Base-by-base conservation (phyloP, 1,140 invertebrate species). In the Cotesia glomerata region DNA sequence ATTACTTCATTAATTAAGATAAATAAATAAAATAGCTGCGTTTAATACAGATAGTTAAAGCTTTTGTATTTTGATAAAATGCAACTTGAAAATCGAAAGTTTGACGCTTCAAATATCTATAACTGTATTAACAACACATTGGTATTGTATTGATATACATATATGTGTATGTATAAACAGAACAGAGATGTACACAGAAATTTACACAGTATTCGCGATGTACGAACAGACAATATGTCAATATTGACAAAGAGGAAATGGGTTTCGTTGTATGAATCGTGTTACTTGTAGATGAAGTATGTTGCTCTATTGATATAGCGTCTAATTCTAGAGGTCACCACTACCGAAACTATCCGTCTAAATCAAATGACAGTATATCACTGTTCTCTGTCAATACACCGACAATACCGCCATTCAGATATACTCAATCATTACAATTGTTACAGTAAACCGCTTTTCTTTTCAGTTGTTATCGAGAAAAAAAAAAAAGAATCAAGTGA, bases 231-330 rank as follows among this genome's bases (percentile, higher is more conserved):
- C 68, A 69, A 73, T 67, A 36, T 69, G 67, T 74, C 72, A 74
- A 74, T 74, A 74, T 74, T 74, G 72, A 69, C 67, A 61, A 69
- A 65, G 63, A 68, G 72, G 72, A 69, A 74, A 74, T 74, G 72
- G 72, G 72, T 69, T 74, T 74, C 45, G 63, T 65, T 65, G 34
- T 65, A 49, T 65, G 36, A n/a, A 51, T 14, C 63, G 39, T 65
- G 63, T 65, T 26, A 49, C 63, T 65, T 18, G 63, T 36, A 35
- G 26, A 52, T n/a, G 49, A 68, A 32, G 35, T 35, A 13, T 51
- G 13, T 14, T 5, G 5, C 45, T 18, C 63, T 45, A 35, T 65
- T 51, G 32, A 45, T 79, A 78, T 77, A 78, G 64, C 52, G 49
- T 75, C 51, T 58, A 67, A 58, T 58, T 16, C 56, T 18, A 58